Evolutionary conservation across 1,140 invertebrate genomes (phyloP), one percentile per base, ranked within the genome.

Genomic region (Subanguina moxae): DNA sequence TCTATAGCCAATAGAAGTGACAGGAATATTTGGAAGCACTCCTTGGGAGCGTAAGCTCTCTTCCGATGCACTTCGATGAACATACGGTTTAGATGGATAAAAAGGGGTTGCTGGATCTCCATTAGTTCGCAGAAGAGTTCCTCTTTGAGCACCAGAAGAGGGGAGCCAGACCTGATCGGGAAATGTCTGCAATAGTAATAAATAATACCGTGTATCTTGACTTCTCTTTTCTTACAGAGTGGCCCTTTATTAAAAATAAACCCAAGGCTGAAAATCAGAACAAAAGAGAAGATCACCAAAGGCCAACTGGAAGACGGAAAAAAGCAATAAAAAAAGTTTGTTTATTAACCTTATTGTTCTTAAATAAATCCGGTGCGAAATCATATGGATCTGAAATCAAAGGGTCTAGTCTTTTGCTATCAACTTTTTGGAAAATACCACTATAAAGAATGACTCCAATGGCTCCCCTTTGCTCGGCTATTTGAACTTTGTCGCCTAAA

Each of bases 91-190:
- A 8, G 76, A 75, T 23, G 75, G 75, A 1, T 68, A 56, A 19
- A 64, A 59, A 7, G 75, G 75, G 1, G 75, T 75, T 61, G 65
- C 15, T 17, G 73, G 73, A 32, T 74, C 72, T 17, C 72, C 72
- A 56, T 67, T 45, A 7, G 57, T 62, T 66, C 67, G 43, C 17
- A 72, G 23, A n/a, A 74, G 32, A 43, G 73, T 75, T 15, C 72
- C 72, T 27, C 72, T 70, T 74, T 84, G 79, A n/a, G 86, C 80
- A 9, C 83, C 85, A 76, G 83, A 80, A 5, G 80, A 78, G 8
- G 86, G 86, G 3, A 87, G 67, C 83, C 84, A 86, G 76, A 84
- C 82, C 3, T 83, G 80, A 25, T 85, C 75, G 15, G 85, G 86
- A 75, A 84, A 87, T 27, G 76, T 74, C 77, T 78, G 42, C 23